These are phyloP conservation scores for Lithophane ornitopus DNA, from an alignment of 2,888 invertebrate genomes.

Conservation along the genomic window DNA sequence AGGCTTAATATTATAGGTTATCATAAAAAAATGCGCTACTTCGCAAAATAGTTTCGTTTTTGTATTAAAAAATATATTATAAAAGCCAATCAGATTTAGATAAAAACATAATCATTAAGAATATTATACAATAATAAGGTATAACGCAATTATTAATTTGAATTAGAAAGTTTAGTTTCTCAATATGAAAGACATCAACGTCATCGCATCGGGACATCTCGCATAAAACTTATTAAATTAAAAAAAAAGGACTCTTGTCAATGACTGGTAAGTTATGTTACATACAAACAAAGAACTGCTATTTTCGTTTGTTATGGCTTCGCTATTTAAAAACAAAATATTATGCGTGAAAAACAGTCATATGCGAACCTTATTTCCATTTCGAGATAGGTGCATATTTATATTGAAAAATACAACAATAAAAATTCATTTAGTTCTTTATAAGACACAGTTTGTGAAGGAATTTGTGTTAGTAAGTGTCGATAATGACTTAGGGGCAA, in stretches of 20 bases:
- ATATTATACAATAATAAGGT: neutral
- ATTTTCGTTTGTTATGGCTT: constrained; percentile 11
- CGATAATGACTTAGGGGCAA: constrained; percentile 78
- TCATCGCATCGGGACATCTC: constrained; percentile 51
- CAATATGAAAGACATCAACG: constrained; percentile 76
- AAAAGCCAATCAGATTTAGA: neutral
- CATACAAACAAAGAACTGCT: constrained; percentile 8
- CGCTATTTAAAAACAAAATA: constrained; percentile 6
- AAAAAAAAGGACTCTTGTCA: neutral
- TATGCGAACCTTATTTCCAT: constrained; percentile 22
- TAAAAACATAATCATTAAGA: neutral
- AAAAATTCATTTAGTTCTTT: neutral
- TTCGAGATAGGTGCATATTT: neutral
- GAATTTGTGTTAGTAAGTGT: constrained; percentile 51
- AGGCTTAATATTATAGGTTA: too few relatives aligned
- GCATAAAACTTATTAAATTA: neutral
- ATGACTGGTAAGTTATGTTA: neutral
- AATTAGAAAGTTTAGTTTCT: constrained; percentile 33
- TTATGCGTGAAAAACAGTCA: neutral
- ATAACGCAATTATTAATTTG: neutral
- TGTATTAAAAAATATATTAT: too few relatives aligned
- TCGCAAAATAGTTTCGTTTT: neutral
- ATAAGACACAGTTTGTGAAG: constrained; percentile 19
- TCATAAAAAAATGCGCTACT: neutral
- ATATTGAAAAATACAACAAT: constrained; percentile 22